A percentile compares a stretch with the other conserved stretches of the same genome.
Conservation (phyloP, 2,888 invertebrate species). For the Creontiades dilutus region DNA sequence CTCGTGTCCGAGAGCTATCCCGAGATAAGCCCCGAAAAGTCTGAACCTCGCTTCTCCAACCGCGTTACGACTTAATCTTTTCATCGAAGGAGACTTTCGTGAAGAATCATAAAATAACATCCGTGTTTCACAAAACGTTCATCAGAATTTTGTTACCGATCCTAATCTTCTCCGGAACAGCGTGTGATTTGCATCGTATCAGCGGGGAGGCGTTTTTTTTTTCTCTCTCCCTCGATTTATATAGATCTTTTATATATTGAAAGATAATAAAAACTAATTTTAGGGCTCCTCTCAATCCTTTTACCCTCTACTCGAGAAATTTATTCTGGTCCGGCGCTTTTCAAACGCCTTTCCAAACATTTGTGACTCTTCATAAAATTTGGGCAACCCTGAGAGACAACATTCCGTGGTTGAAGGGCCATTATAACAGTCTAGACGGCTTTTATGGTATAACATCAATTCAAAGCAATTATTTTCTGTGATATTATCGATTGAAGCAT, state of each 20-base stretch:
- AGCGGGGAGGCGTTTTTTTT: background rate
- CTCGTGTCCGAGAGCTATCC: background rate
- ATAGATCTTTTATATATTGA: background rate
- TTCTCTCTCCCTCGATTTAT: background rate
- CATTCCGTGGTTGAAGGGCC: background rate
- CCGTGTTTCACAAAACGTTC: slow-evolving; percentile 10
- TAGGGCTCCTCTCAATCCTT: background rate
- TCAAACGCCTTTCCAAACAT: background rate
- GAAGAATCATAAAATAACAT: slow-evolving; percentile 11
- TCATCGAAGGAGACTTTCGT: background rate
- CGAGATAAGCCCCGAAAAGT: background rate
- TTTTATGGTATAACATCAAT: background rate
- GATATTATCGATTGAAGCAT: no score
- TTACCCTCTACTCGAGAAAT: slow-evolving; percentile 8
- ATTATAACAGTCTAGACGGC: background rate
- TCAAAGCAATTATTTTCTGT: no score
- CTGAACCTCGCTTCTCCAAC: background rate
- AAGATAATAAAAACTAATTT: background rate
- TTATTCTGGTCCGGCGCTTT: background rate
- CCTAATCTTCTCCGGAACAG: background rate
- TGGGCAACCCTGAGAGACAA: background rate
- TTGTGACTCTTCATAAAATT: background rate
- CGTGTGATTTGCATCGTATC: slow-evolving; percentile 14
- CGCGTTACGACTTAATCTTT: background rate
- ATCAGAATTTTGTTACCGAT: background rate